Conservation (phyloP, 2,888 invertebrate species). For the Cantharis rustica region DNA sequence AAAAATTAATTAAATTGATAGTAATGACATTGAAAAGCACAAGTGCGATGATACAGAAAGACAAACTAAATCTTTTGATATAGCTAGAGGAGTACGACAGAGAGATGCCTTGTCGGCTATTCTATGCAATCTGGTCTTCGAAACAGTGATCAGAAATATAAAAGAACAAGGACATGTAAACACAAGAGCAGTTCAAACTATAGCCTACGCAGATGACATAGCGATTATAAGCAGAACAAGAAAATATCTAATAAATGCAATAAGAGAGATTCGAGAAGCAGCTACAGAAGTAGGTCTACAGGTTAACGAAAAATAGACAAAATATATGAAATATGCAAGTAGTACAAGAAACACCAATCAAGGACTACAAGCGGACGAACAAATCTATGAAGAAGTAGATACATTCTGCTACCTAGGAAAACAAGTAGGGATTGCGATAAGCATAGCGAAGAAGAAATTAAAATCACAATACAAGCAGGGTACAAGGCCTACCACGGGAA, state of each 20-base stretch:
- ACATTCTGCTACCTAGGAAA: no score
- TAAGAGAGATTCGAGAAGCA: background rate
- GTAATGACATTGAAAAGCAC: background rate
- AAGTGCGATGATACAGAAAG: background rate
- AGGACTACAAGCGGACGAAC: background rate
- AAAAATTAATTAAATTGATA: background rate
- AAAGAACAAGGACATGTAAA: background rate
- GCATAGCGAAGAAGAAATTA: no score
- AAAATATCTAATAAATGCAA: background rate
- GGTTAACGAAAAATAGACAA: background rate
- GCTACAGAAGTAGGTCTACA: background rate
- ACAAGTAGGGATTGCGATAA: no score
- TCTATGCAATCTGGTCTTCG: background rate
- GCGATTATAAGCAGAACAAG: background rate
- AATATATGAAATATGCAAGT: background rate
- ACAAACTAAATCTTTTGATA: background rate
- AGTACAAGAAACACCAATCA: background rate
- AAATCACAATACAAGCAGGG: no score
- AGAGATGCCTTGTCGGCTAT: background rate
- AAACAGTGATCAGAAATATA: background rate
- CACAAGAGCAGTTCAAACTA: background rate
- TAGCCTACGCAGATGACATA: background rate
- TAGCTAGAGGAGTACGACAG: slow-evolving; percentile 1
- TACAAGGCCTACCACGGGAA: no score
- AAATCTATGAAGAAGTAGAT: no score